Evolutionary conservation across 1,140 invertebrate genomes (phyloP).

Genomic region (Chelonus insularis): DNA sequence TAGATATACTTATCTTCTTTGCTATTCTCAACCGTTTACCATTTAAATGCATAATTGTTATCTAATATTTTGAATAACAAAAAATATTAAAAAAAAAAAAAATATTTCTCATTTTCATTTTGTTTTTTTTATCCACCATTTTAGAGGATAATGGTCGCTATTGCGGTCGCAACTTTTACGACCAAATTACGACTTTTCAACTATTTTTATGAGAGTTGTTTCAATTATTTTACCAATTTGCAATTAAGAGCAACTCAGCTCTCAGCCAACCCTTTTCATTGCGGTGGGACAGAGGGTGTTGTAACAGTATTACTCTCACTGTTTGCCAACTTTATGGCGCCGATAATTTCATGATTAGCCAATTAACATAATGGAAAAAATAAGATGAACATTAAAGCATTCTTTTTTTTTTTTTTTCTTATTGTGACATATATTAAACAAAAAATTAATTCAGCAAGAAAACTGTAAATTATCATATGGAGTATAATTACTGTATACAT

Average conservation of each 20-base stretch:
- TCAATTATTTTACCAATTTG: slow-evolving; percentile 59
- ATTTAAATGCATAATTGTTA: too few species aligned
- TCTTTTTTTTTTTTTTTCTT: too few species aligned
- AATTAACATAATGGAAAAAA: slow-evolving; percentile 41
- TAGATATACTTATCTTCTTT: too few species aligned
- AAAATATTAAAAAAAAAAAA: too few species aligned
- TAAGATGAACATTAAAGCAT: too few species aligned
- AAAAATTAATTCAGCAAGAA: too few species aligned
- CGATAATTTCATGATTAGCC: slow-evolving; percentile 51
- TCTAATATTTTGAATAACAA: too few species aligned
- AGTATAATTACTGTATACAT: too few species aligned
- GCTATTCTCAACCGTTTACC: too few species aligned
- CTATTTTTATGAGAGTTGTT: slow-evolving; percentile 60
- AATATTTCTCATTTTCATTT: too few species aligned
- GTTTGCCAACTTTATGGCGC: slow-evolving; percentile 47
- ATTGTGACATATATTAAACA: too few species aligned
- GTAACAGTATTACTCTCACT: slow-evolving; percentile 1
- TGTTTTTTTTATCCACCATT: slow-evolving; percentile 30
- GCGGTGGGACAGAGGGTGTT: slow-evolving; percentile 8
- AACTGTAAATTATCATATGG: too few species aligned
- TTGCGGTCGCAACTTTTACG: slow-evolving; percentile 54
- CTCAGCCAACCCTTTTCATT: slow-evolving; percentile 19
- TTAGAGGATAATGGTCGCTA: slow-evolving; percentile 44
- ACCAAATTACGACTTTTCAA: slow-evolving; percentile 55
- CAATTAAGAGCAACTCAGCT: slow-evolving; percentile 46